Conservation (phyloP, 2,113 vertebrate species). For the Thamnophis sirtalis region DNA sequence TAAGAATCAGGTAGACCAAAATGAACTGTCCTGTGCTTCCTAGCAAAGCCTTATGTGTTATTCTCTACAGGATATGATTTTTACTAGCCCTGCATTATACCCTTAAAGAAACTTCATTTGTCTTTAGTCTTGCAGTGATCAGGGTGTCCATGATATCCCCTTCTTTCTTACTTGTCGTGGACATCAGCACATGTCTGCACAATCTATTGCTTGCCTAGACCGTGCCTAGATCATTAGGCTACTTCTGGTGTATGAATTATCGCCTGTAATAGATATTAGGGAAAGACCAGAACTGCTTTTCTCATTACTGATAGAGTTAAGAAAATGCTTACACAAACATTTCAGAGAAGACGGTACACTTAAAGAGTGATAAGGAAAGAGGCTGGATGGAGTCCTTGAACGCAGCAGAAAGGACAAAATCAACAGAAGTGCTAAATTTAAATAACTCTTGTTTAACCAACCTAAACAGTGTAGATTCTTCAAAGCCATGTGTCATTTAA, state of each 20-base stretch:
- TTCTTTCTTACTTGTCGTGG: neutral
- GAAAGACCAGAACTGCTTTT: neutral
- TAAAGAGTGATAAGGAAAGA: neutral
- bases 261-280: neutral
- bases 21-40: neutral
- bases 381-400: neutral
- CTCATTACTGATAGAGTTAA: neutral
- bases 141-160: neutral
- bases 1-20: neutral
- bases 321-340: neutral
- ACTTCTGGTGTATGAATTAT: neutral
- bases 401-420: neutral
- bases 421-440: neutral
- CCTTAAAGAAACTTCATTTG: neutral
- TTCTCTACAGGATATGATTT: neutral
- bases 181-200: neutral
- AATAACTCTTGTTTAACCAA: neutral
- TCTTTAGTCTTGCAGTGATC: neutral
- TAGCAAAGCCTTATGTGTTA: neutral
- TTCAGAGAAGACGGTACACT: neutral
- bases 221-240: neutral
- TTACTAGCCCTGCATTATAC: neutral
- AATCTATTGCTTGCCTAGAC: neutral
- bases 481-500: neutral
- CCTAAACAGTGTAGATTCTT: neutral